Evolutionary conservation across 2,113 vertebrate species (phyloP).

Genomic region (Cisticola juncidis): DNA sequence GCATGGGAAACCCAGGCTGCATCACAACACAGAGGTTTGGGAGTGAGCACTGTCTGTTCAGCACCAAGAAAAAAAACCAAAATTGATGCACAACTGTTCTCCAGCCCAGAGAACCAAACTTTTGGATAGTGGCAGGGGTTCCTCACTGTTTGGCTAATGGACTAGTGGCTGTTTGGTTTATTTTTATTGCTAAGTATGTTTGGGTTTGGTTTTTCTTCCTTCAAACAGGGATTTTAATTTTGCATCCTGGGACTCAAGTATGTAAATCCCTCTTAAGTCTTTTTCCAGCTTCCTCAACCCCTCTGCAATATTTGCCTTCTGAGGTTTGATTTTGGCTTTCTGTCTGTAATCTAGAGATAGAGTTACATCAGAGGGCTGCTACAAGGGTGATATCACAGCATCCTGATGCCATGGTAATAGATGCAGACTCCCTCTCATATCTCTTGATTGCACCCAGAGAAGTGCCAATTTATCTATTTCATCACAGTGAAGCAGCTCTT

Average conservation of each 20-base stretch:
- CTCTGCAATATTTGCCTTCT: not conserved
- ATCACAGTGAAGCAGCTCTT: constrained; percentile 32
- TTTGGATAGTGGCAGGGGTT: not conserved
- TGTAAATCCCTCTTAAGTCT: not conserved
- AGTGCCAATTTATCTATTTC: constrained; percentile 38
- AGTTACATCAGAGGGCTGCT: not conserved
- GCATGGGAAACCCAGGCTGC: not conserved
- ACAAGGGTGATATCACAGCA: not conserved
- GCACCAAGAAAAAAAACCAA: not conserved
- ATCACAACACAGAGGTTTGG: not conserved
- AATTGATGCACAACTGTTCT: rapidly evolving
- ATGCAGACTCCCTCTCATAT: not conserved
- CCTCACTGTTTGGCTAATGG: not conserved
- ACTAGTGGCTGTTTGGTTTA: not conserved
- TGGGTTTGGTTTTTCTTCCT: not conserved
- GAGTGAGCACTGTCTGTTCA: not conserved
- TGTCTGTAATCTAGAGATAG: not conserved
- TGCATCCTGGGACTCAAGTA: not conserved
- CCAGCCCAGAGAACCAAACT: not conserved
- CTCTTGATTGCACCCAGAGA: constrained; percentile 23
- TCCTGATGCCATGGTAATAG: constrained; percentile 13
- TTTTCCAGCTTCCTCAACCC: not conserved
- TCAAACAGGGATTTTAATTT: not conserved
- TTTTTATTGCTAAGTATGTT: not conserved
- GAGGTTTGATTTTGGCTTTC: not conserved